A percentile compares a stretch with the other conserved stretches of the same genome.
These are phyloP conservation scores for Sitta europaea DNA, from an alignment of 2,113 vertebrate genomes.

Conservation along the genomic window DNA sequence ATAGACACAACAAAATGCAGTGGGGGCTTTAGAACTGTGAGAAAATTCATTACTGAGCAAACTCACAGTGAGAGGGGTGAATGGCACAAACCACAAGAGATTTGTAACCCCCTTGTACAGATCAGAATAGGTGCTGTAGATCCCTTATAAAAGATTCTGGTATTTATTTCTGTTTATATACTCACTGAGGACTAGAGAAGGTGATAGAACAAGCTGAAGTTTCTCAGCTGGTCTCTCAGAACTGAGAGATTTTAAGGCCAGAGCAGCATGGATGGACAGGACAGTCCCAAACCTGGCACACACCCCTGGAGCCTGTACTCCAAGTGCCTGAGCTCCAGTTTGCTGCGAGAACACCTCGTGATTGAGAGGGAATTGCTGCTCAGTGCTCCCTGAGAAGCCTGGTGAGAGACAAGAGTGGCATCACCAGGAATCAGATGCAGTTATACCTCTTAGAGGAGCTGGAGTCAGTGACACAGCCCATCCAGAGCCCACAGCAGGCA, in stretches of 20 bases:
- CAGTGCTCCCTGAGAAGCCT: neutral
- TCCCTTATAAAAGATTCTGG: neutral
- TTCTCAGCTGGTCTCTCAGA: neutral
- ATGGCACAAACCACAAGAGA: neutral
- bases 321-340: neutral
- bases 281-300: neutral
- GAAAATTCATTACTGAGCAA: neutral
- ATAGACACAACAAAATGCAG: neutral
- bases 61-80: neutral
- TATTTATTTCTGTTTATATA: neutral
- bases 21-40: neutral
- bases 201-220: neutral
- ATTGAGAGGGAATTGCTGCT: neutral
- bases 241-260: neutral
- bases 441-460: neutral
- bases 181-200: fast-evolving
- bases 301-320: fast-evolving
- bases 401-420: neutral
- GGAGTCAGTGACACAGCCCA: neutral
- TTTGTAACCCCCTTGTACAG: neutral
- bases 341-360: neutral
- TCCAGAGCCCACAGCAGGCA: neutral
- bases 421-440: neutral
- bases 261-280: neutral
- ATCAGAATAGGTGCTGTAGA: neutral